phyloP scores from a whole-genome alignment of 1,140 invertebrate genomes.

The Philopotamus ludificatus region DNA sequence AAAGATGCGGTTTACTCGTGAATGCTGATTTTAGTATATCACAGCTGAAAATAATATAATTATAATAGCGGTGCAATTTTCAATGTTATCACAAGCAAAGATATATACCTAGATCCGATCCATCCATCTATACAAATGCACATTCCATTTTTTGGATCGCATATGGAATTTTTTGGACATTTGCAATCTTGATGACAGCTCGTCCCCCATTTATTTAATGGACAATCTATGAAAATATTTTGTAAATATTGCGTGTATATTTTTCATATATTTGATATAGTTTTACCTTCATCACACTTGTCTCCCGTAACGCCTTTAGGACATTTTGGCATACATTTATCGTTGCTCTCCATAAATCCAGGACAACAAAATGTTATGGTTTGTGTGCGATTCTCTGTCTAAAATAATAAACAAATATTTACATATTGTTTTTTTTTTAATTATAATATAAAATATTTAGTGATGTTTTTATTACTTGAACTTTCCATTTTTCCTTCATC shows the following conservation, averaged over 20 bases:
- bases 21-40: slow-evolving; percentile 29
- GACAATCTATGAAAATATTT: slow-evolving; percentile 48
- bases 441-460: background rate
- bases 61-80: too few species aligned
- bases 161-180: slow-evolving; percentile 38
- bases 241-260: too few species aligned
- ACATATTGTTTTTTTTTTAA: background rate
- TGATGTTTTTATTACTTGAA: slow-evolving; percentile 49
- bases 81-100: too few species aligned
- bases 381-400: slow-evolving; percentile 54
- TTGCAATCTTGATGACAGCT: slow-evolving; percentile 44
- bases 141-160: slow-evolving; percentile 38
- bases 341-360: slow-evolving; percentile 54
- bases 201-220: slow-evolving; percentile 52
- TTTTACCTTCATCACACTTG: slow-evolving; percentile 51
- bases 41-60: slow-evolving; percentile 32
- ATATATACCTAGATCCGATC: slow-evolving; percentile 32
- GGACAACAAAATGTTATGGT: slow-evolving; percentile 56
- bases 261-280: too few species aligned
- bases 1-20: slow-evolving; percentile 17
- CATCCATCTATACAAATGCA: slow-evolving; percentile 38
- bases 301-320: slow-evolving; percentile 52
- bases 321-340: slow-evolving; percentile 54
- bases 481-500: slow-evolving; percentile 59
- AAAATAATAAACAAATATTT: slow-evolving; percentile 26